Conservation (phyloP, 2,113 vertebrate genomes). For the Epinephelus cyanopodus region DNA sequence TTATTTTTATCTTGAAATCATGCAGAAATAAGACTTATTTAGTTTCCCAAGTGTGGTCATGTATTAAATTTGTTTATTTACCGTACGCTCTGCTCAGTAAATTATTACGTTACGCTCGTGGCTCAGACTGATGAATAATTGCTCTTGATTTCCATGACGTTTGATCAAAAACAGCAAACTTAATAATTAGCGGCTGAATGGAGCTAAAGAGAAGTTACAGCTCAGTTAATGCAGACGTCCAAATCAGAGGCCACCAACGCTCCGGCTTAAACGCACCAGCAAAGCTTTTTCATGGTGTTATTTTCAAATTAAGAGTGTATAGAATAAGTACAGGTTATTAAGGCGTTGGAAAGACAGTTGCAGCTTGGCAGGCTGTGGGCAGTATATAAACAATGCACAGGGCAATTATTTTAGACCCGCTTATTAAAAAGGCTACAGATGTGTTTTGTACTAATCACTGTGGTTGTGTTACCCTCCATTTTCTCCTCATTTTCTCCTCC, state of each 20-base stretch:
- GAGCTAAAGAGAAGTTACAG: conserved; percentile 46
- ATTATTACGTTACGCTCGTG: conserved; percentile 10
- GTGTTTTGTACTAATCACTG: conserved; percentile 68
- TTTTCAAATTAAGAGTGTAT: conserved; percentile 71
- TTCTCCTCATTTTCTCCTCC: conserved; percentile 42
- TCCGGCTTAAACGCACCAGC: conserved; percentile 45
- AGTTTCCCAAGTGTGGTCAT: conserved; percentile 24
- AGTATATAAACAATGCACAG: conserved; percentile 66
- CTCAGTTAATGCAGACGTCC: conserved; percentile 30
- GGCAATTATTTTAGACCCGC: conserved; percentile 51
- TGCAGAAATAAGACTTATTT: neutral
- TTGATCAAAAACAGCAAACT: conserved; percentile 51
- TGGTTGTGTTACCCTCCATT: conserved; percentile 42
- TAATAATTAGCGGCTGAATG: conserved; percentile 40
- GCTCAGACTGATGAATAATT: conserved; percentile 35
- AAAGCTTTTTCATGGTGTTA: conserved; percentile 61
- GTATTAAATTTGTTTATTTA: conserved; percentile 49
- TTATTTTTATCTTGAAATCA: conserved; percentile 19
- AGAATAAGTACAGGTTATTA: conserved; percentile 71
- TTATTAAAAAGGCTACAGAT: conserved; percentile 70
- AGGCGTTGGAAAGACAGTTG: conserved; percentile 41
- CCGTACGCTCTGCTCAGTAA: neutral
- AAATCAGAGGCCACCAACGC: conserved; percentile 69
- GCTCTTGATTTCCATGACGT: conserved; percentile 44
- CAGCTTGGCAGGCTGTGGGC: conserved; percentile 59